Evolutionary conservation across 2,888 invertebrate genomes (phyloP).

Genomic region (Argyra leucocephala): DNA sequence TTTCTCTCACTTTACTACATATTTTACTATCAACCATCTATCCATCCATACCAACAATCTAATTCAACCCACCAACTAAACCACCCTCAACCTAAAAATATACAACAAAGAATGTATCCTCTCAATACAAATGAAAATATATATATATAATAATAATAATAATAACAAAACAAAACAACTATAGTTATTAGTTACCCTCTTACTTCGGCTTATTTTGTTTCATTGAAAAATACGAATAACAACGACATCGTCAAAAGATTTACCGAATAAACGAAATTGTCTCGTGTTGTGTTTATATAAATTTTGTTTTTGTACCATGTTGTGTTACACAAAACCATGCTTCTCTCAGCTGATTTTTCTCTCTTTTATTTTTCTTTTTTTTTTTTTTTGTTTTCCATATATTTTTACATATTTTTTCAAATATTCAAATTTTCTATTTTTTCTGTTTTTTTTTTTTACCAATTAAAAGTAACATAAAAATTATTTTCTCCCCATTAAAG

Average conservation of each 20-base stretch:
- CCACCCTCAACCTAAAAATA: no score
- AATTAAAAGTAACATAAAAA: constrained; percentile 6
- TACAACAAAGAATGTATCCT: no score
- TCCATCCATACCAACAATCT: no score
- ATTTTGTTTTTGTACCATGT: not conserved
- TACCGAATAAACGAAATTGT: not conserved
- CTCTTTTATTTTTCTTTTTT: not conserved
- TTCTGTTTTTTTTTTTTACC: not conserved
- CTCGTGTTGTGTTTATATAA: no score
- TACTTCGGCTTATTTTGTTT: no score
- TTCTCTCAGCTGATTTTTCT: constrained; percentile 1
- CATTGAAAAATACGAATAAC: no score
- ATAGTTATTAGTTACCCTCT: no score
- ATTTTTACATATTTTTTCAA: not conserved
- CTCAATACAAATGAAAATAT: no score
- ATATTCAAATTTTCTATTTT: not conserved
- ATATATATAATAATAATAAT: no score
- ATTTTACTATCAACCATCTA: not conserved
- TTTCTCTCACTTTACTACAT: not conserved
- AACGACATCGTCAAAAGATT: not conserved
- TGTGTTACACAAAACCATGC: not conserved
- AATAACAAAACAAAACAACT: no score
- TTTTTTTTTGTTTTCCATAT: not conserved
- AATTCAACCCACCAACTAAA: no score
- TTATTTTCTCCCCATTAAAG: constrained; percentile 4